These are phyloP conservation scores for Parauchenoglanis ngamensis DNA, from an alignment of 2,797 vertebrate genomes.

Conservation along the genomic window DNA sequence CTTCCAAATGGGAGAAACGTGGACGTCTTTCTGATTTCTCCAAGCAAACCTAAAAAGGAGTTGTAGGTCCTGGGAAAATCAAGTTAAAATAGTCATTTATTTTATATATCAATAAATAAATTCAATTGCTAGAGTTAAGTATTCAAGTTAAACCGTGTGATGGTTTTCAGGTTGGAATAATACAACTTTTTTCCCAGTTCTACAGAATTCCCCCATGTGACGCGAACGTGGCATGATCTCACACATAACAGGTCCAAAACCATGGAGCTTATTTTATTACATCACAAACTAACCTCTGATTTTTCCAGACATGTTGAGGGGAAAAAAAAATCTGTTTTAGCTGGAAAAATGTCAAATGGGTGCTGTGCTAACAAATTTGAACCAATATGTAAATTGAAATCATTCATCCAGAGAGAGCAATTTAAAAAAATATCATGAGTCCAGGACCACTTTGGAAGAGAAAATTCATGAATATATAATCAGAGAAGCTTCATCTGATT, in stretches of 20 bases:
- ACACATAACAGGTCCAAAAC: not conserved
- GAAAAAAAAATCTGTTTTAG: not conserved
- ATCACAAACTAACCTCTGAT: constrained; percentile 3
- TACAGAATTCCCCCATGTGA: not conserved
- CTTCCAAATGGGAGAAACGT: not conserved
- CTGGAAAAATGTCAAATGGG: not conserved
- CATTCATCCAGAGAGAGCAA: not conserved
- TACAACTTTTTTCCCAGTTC: not conserved
- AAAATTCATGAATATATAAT: not conserved
- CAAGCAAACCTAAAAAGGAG: not conserved
- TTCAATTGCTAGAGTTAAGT: not conserved
- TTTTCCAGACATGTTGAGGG: constrained; percentile 2
- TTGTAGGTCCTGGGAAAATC: not conserved
- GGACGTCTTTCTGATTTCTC: not conserved
- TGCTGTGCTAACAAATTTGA: not conserved
- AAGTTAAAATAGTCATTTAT: not conserved
- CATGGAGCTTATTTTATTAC: not conserved
- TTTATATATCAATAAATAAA: not conserved
- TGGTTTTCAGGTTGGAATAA: not conserved
- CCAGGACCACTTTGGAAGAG: not conserved
- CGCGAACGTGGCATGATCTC: not conserved
- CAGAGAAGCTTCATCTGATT: not conserved
- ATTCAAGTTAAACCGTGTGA: not conserved
- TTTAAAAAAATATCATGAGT: not conserved
- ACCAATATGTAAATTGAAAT: not conserved